Percentiles rank a stretch among this genome's conserved stretches.
Conservation (phyloP, 2,113 vertebrate genomes). For the Psammodynastes pulverulentus region DNA sequence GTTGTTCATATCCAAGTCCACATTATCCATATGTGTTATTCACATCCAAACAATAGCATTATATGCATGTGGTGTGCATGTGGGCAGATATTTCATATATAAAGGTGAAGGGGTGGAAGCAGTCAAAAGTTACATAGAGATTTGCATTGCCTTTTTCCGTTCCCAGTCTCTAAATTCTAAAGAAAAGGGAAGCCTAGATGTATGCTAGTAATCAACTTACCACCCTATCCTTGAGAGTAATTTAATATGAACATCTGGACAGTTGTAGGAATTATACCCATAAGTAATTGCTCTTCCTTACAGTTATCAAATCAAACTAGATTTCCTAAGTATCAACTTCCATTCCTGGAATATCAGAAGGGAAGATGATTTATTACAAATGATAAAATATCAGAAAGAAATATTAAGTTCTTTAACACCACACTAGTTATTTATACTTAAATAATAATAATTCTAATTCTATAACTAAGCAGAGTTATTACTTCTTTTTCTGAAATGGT, state of each 20-base stretch:
- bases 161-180: not conserved
- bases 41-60: not conserved
- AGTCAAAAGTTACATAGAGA: not conserved
- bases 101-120: not conserved
- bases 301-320: not conserved
- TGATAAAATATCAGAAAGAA: not conserved
- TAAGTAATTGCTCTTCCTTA: not conserved
- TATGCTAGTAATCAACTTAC: not conserved
- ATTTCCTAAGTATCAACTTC: not conserved
- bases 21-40: not conserved
- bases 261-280: not conserved
- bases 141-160: not conserved
- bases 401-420: not conserved
- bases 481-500: not conserved
- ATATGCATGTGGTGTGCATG: not conserved
- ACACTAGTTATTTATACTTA: not conserved
- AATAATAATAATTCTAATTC: not conserved
- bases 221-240: not conserved
- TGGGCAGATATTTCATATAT: not conserved
- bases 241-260: not conserved
- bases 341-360: not conserved
- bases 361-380: not conserved
- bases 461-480: not conserved
- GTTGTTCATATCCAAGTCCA: not conserved
- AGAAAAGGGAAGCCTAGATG: not conserved